These are phyloP conservation scores for Rhabdophis nuchalis DNA, from an alignment of 2,797 vertebrate species.

Conservation along the genomic window DNA sequence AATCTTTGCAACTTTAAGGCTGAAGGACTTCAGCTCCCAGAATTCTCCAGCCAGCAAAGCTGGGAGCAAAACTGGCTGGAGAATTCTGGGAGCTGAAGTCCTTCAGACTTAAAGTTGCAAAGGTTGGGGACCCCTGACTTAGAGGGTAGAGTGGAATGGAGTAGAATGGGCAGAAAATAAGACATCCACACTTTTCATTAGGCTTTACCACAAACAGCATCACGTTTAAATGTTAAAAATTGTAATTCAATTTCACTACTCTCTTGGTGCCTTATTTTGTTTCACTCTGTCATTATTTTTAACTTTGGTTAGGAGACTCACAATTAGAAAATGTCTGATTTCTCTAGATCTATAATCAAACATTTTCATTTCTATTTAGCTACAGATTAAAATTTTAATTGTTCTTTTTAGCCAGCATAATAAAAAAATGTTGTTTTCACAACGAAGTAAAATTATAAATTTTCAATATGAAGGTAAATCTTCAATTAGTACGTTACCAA, in stretches of 20 bases:
- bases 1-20: too few relatives aligned
- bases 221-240: neutral
- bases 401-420: neutral
- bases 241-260: neutral
- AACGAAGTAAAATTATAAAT: conserved; percentile 6
- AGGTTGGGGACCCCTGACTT: too few relatives aligned
- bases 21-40: too few relatives aligned
- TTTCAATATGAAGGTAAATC: neutral
- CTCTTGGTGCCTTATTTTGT: neutral
- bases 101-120: too few relatives aligned
- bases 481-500: neutral
- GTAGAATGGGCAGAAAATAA: neutral
- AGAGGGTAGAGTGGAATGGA: neutral
- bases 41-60: too few relatives aligned
- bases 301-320: neutral
- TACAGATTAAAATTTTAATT: neutral
- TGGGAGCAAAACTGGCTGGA: too few relatives aligned
- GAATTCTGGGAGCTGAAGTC: too few relatives aligned
- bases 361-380: neutral
- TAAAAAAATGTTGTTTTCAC: neutral
- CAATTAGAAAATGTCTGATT: neutral
- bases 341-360: neutral
- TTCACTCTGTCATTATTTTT: neutral
- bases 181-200: neutral
- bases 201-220: neutral